A percentile compares a stretch with the other conserved stretches of the same genome.
phyloP scores from a whole-genome alignment of 2,888 invertebrate species.

The Sipunculus nudus region DNA sequence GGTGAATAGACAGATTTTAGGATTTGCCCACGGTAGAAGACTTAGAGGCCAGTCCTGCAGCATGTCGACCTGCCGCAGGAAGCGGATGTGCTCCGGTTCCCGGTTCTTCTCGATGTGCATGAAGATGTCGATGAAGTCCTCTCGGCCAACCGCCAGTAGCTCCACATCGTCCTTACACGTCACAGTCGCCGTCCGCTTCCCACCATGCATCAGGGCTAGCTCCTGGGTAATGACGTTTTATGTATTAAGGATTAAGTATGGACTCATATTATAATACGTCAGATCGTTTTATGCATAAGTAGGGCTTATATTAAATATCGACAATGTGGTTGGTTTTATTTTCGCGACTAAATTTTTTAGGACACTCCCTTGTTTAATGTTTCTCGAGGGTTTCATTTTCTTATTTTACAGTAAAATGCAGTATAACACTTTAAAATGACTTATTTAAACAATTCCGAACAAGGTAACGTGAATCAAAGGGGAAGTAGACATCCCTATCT shows the following conservation, averaged over 20 bases:
- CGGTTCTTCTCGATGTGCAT: slow-evolving; percentile 58
- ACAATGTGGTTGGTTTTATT: no score
- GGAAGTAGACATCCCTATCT: no score
- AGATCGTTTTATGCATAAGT: no score
- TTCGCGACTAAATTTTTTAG: no score
- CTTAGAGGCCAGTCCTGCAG: slow-evolving; percentile 60
- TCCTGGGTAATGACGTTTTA: slow-evolving; percentile 48
- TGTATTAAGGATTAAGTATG: background rate
- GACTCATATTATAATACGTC: no score
- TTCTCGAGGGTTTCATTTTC: no score
- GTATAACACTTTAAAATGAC: no score
- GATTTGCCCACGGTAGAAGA: slow-evolving; percentile 57
- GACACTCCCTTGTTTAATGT: no score
- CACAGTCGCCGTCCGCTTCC: slow-evolving; percentile 61
- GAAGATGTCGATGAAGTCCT: slow-evolving; percentile 73
- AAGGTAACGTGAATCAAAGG: no score
- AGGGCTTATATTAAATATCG: no score
- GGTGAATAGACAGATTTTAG: slow-evolving; percentile 60
- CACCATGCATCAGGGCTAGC: slow-evolving; percentile 61
- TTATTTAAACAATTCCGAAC: no score
- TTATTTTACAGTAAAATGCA: no score
- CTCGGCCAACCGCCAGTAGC: slow-evolving; percentile 74
- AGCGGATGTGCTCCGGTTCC: slow-evolving; percentile 62
- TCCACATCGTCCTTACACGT: slow-evolving; percentile 61
- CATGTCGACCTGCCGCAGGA: slow-evolving; percentile 51